Evolutionary conservation across 2,888 invertebrate genomes (phyloP).

Genomic region (Drosophila recens): DNA sequence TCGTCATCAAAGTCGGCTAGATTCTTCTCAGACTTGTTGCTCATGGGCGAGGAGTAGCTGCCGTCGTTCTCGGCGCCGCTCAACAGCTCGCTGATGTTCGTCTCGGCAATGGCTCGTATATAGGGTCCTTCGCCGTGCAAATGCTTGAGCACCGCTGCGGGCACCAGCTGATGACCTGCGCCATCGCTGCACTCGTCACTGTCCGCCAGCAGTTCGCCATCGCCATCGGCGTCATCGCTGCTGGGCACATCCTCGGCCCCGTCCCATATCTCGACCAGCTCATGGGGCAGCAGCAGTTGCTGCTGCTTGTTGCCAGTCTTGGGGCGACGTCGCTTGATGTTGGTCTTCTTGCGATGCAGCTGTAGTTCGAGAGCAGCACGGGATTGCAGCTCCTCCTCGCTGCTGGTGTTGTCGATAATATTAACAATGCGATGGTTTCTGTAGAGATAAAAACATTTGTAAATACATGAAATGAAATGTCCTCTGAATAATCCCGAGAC

Average conservation of each 20-base stretch:
- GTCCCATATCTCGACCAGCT: slow-evolving; percentile 87
- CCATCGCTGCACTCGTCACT: slow-evolving; percentile 85
- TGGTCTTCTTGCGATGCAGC: slow-evolving; percentile 82
- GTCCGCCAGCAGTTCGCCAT: slow-evolving; percentile 84
- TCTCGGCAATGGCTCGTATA: slow-evolving; percentile 86
- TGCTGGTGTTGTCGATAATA: slow-evolving; percentile 84
- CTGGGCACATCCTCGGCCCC: slow-evolving; percentile 86
- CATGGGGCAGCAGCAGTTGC: slow-evolving; percentile 85
- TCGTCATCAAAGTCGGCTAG: slow-evolving; percentile 98
- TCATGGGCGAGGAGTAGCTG: slow-evolving; percentile 97
- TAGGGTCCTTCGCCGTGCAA: slow-evolving; percentile 86
- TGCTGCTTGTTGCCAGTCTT: slow-evolving; percentile 77
- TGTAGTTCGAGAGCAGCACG: slow-evolving; percentile 81
- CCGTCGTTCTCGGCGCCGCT: slow-evolving; percentile 91
- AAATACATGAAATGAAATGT: neutral
- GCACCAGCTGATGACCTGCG: slow-evolving; percentile 83
- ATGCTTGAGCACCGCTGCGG: slow-evolving; percentile 85
- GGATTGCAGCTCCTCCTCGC: slow-evolving; percentile 83
- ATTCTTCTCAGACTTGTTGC: slow-evolving; percentile 97
- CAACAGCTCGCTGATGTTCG: slow-evolving; percentile 84
- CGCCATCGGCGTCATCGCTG: slow-evolving; percentile 83
- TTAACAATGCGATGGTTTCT: slow-evolving; percentile 84
- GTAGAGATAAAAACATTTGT: neutral
- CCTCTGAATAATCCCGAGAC: slow-evolving; percentile 18
- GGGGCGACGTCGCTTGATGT: slow-evolving; percentile 84